Conservation (phyloP, 2,113 vertebrate species). For the Numenius arquata region DNA sequence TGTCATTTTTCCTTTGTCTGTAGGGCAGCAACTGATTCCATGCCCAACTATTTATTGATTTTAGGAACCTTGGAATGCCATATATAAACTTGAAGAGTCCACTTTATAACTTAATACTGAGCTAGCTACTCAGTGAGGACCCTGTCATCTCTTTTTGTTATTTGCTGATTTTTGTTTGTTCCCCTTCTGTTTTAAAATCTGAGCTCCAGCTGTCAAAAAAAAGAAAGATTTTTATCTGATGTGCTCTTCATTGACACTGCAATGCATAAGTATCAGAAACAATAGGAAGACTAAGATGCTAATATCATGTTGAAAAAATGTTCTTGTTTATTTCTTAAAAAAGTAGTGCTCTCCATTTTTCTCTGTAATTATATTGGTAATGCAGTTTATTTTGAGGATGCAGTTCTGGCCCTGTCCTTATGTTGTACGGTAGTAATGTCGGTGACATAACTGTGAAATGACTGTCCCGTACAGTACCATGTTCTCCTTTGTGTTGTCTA, state of each 20-base stretch:
- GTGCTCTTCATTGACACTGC: background rate
- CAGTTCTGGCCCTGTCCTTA: background rate
- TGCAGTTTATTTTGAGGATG: background rate
- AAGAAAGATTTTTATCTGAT: background rate
- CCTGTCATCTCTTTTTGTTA: background rate
- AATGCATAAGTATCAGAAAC: background rate
- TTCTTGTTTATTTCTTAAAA: background rate
- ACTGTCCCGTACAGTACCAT: background rate
- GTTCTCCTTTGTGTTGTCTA: background rate
- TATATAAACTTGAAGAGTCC: background rate
- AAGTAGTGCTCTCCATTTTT: background rate
- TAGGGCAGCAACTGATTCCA: background rate
- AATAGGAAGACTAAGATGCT: background rate
- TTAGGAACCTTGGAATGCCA: background rate
- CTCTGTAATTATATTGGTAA: background rate
- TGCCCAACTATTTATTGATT: background rate
- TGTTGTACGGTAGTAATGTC: background rate
- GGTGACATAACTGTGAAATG: background rate
- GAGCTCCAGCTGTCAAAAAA: background rate
- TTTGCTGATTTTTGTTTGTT: background rate
- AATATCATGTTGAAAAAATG: background rate
- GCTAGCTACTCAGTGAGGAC: background rate
- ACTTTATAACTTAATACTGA: background rate
- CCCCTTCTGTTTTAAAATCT: background rate
- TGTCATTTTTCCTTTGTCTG: background rate